phyloP scores from a whole-genome alignment of 1,140 invertebrate species.

The Papilio dardanus region DNA sequence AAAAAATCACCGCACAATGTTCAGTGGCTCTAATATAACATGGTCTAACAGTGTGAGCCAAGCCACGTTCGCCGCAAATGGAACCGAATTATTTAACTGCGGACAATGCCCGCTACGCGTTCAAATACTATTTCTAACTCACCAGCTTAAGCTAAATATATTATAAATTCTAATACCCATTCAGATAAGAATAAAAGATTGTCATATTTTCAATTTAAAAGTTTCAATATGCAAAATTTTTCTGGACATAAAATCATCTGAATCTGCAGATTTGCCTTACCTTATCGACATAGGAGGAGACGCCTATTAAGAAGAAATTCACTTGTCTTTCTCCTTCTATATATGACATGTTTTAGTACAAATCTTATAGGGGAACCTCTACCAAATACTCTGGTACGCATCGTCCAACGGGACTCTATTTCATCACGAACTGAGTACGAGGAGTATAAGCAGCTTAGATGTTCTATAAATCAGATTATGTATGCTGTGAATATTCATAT shows the following conservation, averaged over 20 bases:
- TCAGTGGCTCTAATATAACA: background rate
- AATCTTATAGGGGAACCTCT: too few relatives aligned
- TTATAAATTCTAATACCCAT: background rate
- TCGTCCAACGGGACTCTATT: background rate
- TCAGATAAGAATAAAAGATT: background rate
- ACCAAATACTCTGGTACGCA: background rate
- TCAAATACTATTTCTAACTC: background rate
- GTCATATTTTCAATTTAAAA: too few relatives aligned
- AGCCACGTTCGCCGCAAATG: constrained; percentile 5
- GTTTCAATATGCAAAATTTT: too few relatives aligned
- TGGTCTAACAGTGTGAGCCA: constrained; percentile 1
- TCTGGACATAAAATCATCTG: too few relatives aligned
- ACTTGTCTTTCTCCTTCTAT: too few relatives aligned
- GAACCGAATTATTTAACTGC: constrained; percentile 20
- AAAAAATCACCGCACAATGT: background rate
- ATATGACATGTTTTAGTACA: too few relatives aligned
- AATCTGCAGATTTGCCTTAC: too few relatives aligned
- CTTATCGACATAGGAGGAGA: too few relatives aligned
- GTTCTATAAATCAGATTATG: constrained; percentile 13
- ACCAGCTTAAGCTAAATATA: background rate
- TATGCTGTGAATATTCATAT: constrained; percentile 2
- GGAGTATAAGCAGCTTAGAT: background rate
- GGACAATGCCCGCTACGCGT: background rate
- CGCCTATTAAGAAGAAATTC: too few relatives aligned
- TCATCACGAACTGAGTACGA: background rate